A percentile compares a stretch with the other conserved stretches of the same genome.
These are phyloP conservation scores for Diplolepis rosae DNA, from an alignment of 2,888 invertebrate genomes.

Conservation along the genomic window DNA sequence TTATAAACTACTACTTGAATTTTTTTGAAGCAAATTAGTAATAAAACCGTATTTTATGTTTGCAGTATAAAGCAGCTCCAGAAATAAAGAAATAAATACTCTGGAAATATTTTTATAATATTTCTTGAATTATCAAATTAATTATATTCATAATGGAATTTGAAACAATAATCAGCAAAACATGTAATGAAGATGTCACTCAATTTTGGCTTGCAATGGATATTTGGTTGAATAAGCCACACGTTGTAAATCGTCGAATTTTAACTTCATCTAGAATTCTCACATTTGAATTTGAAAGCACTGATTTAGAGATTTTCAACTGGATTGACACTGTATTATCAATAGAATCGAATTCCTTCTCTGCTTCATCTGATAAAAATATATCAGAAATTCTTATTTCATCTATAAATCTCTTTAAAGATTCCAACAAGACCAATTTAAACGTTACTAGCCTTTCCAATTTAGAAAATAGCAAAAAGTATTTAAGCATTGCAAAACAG, in stretches of 20 bases:
- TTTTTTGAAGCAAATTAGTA: too few species aligned
- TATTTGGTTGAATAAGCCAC: constrained; percentile 81
- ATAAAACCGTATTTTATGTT: too few species aligned
- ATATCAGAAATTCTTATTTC: constrained; percentile 55
- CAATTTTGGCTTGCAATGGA: constrained; percentile 80
- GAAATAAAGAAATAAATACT: neutral
- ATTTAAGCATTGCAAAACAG: constrained; percentile 72
- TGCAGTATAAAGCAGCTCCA: constrained; percentile 33
- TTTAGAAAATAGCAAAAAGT: constrained; percentile 55
- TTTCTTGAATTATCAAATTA: neutral
- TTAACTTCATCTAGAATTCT: constrained; percentile 74
- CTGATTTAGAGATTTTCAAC: constrained; percentile 36
- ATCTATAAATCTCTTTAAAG: constrained; percentile 60
- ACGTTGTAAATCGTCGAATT: constrained; percentile 83
- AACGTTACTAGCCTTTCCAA: constrained; percentile 38
- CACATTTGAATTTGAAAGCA: constrained; percentile 41
- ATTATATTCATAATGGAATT: constrained; percentile 52
- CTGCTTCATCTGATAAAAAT: constrained; percentile 42
- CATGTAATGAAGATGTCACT: constrained; percentile 59
- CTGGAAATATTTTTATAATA: neutral
- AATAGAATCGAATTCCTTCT: constrained; percentile 31
- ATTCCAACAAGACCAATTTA: constrained; percentile 35
- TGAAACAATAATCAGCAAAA: constrained; percentile 46
- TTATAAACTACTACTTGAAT: too few species aligned
- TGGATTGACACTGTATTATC: constrained; percentile 39